These are phyloP conservation scores for Mercenaria mercenaria DNA, from an alignment of 1,140 invertebrate species.

Conservation along the genomic window DNA sequence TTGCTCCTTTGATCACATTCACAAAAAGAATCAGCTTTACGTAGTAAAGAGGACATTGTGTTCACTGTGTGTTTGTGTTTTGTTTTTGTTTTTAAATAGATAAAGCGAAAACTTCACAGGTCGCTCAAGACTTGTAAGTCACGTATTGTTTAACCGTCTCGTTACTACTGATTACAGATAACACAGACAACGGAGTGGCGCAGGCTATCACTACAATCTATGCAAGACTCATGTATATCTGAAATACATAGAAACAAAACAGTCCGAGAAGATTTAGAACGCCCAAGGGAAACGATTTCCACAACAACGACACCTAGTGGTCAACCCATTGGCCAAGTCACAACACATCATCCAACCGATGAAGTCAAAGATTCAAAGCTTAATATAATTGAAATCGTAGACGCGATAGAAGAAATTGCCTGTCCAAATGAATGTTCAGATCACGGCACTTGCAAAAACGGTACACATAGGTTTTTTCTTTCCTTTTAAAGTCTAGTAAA, in stretches of 20 bases:
- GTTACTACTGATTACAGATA: not conserved
- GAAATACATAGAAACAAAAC: conserved; percentile 13
- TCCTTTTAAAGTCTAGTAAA: no score
- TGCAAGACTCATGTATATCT: conserved; percentile 11
- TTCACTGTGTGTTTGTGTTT: no score
- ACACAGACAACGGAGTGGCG: not conserved
- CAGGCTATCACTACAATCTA: not conserved
- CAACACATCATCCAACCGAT: not conserved
- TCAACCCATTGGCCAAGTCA: not conserved
- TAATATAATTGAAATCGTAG: not conserved
- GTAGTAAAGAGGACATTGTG: no score
- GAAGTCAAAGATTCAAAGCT: not conserved
- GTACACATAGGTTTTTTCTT: no score
- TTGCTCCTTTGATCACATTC: no score
- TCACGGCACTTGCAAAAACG: no score
- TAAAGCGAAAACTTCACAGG: no score
- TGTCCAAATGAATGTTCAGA: not conserved
- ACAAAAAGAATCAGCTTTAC: no score
- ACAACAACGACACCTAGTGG: not conserved
- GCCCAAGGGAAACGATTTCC: not conserved
- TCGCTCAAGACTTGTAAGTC: no score
- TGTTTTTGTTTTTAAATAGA: no score
- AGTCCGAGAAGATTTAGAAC: not conserved
- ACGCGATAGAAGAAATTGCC: not conserved
- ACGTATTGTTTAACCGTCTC: no score